phyloP scores from a whole-genome alignment of 2,113 vertebrate genomes.

The Zosterops japonicus region DNA sequence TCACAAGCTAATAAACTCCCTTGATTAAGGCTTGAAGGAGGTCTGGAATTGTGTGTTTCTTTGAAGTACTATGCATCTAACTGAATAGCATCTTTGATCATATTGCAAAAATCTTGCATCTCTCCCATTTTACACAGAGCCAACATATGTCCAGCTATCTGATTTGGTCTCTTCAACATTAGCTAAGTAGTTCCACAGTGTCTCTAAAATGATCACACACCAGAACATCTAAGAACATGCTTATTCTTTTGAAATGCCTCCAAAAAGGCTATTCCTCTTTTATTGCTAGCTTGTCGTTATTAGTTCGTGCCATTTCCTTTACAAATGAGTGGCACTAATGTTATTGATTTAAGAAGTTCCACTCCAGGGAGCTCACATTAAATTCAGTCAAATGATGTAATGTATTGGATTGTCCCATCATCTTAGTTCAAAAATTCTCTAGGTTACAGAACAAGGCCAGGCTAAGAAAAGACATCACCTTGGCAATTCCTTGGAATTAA shows the following conservation, averaged over 20 bases:
- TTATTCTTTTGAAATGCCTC: constrained; percentile 41
- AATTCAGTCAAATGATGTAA: neutral
- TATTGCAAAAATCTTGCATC: neutral
- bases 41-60: neutral
- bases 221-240: neutral
- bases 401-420: constrained; percentile 29
- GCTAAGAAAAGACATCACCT: constrained; percentile 9
- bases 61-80: neutral
- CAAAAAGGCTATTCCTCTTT: constrained; percentile 39
- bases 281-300: constrained; percentile 28
- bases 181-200: neutral
- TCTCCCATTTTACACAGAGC: neutral
- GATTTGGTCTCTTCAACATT: neutral
- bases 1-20: neutral
- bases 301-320: neutral
- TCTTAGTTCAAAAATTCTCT: neutral
- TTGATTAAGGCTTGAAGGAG: neutral
- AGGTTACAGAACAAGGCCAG: neutral
- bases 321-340: constrained; percentile 23
- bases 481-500: neutral
- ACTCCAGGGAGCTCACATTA: neutral
- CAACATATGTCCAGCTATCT: neutral
- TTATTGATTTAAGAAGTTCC: constrained; percentile 26
- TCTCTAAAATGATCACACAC: neutral
- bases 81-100: neutral